These are phyloP conservation scores for Cydia fagiglandana DNA, from an alignment of 1,140 invertebrate species.

Conservation along the genomic window DNA sequence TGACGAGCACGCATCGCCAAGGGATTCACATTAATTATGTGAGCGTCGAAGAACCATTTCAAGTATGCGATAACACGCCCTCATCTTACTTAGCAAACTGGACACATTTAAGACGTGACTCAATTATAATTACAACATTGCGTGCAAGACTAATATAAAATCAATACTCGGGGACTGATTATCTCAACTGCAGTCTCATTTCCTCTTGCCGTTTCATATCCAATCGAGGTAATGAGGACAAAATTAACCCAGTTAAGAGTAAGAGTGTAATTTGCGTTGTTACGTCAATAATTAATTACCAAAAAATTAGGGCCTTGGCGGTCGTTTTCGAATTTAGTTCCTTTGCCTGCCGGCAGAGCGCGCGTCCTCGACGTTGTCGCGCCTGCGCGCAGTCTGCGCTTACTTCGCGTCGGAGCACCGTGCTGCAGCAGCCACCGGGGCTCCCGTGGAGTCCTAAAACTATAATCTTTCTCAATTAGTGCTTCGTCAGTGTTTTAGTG, in stretches of 20 bases:
- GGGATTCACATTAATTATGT: conserved; percentile 74
- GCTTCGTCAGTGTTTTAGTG: conserved; percentile 59
- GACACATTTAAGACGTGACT: conserved; percentile 32
- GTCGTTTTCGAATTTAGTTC: conserved; percentile 59
- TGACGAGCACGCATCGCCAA: conserved; percentile 46
- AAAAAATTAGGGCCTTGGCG: conserved; percentile 50
- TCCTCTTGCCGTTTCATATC: background rate
- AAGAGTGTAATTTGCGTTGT: conserved; percentile 9
- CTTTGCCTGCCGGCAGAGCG: conserved; percentile 46
- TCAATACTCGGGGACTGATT: conserved; percentile 56
- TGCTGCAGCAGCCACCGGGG: conserved; percentile 60
- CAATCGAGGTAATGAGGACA: background rate
- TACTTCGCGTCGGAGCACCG: conserved; percentile 63
- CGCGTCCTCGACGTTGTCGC: conserved; percentile 53
- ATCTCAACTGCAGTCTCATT: conserved; percentile 21
- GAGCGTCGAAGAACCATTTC: conserved; percentile 68
- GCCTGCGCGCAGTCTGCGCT: conserved; percentile 62
- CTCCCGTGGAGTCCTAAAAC: conserved; percentile 51
- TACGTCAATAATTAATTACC: conserved; percentile 26
- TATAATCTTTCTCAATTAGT: conserved; percentile 39
- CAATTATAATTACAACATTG: conserved; percentile 44
- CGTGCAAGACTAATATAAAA: conserved; percentile 62
- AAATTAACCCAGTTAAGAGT: conserved; percentile 19
- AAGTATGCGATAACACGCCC: conserved; percentile 67
- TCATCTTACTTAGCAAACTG: conserved; percentile 43